phyloP scores from a whole-genome alignment of 2,888 invertebrate genomes.

The Automeris io region DNA sequence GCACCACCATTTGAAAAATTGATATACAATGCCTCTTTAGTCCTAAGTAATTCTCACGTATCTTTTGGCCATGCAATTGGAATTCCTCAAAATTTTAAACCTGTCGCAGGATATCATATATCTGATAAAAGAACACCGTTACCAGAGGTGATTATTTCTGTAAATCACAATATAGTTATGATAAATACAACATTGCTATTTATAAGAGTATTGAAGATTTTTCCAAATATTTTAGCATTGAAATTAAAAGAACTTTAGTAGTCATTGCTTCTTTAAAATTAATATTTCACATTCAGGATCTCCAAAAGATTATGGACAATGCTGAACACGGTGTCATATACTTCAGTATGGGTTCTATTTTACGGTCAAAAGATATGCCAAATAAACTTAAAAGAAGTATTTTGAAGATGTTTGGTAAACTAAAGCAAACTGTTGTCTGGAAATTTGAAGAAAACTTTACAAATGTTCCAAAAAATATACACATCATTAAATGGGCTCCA shows the following conservation, averaged over 20 bases:
- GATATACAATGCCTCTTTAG: constrained; percentile 13
- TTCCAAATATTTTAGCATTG: neutral
- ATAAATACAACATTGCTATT: neutral
- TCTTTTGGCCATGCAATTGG: constrained; percentile 11
- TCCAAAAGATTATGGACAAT: constrained; percentile 36
- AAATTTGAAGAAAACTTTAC: constrained; percentile 52
- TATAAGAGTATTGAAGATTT: neutral
- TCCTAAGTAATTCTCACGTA: constrained; percentile 14
- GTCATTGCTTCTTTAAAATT: neutral
- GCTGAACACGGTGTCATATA: constrained; percentile 42
- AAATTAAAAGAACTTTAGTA: neutral
- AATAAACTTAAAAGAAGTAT: constrained; percentile 27
- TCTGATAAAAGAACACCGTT: constrained; percentile 17
- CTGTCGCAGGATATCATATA: constrained; percentile 24
- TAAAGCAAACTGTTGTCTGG: constrained; percentile 64
- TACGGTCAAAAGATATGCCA: constrained; percentile 35
- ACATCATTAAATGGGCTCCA: constrained; percentile 55
- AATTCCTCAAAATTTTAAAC: constrained; percentile 16
- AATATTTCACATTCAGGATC: constrained; percentile 21
- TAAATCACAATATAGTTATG: neutral
- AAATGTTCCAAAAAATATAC: constrained; percentile 47
- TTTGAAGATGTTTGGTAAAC: constrained; percentile 39
- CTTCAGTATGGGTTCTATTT: constrained; percentile 51
- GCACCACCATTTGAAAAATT: constrained; percentile 15
- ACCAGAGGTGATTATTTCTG: constrained; percentile 17